These are phyloP conservation scores for Saturnia pavonia DNA, from an alignment of 2,888 invertebrate genomes.

Conservation along the genomic window DNA sequence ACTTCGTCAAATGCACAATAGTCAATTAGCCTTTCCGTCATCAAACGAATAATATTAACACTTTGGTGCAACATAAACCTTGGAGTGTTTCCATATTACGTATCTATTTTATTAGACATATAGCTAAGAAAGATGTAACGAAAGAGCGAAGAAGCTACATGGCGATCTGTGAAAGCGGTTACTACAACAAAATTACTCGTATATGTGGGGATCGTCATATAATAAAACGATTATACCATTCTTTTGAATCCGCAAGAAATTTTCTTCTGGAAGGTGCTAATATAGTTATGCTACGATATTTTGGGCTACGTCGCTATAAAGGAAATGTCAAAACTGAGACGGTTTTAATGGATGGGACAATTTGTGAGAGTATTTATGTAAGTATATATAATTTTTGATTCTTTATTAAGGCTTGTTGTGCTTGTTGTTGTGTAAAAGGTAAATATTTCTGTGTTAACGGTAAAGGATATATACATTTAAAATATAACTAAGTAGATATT, in stretches of 20 bases:
- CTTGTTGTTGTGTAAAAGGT: no score
- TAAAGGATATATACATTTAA: no score
- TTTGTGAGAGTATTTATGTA: constrained; percentile 84
- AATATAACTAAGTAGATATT: background rate
- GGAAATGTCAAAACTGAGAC: constrained; percentile 81
- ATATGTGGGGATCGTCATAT: constrained; percentile 68
- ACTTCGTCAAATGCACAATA: no score
- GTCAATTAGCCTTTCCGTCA: no score
- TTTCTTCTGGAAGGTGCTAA: constrained; percentile 84
- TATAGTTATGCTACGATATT: constrained; percentile 82
- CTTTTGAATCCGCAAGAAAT: constrained; percentile 70
- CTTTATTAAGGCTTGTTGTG: no score
- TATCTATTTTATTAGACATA: constrained; percentile 52
- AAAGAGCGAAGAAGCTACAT: constrained; percentile 80
- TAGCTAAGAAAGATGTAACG: constrained; percentile 62
- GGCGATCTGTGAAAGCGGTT: constrained; percentile 78
- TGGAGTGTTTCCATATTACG: background rate
- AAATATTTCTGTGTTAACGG: no score
- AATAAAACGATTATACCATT: constrained; percentile 75
- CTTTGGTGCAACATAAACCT: background rate
- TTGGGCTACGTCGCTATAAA: constrained; percentile 76
- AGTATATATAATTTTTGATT: constrained; percentile 41
- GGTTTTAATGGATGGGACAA: constrained; percentile 81
- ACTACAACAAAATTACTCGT: constrained; percentile 79
- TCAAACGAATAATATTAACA: background rate